Percentiles rank a stretch among this genome's conserved stretches.
Conservation (phyloP, 2,797 vertebrate species). For the Lophotriccus pileatus region DNA sequence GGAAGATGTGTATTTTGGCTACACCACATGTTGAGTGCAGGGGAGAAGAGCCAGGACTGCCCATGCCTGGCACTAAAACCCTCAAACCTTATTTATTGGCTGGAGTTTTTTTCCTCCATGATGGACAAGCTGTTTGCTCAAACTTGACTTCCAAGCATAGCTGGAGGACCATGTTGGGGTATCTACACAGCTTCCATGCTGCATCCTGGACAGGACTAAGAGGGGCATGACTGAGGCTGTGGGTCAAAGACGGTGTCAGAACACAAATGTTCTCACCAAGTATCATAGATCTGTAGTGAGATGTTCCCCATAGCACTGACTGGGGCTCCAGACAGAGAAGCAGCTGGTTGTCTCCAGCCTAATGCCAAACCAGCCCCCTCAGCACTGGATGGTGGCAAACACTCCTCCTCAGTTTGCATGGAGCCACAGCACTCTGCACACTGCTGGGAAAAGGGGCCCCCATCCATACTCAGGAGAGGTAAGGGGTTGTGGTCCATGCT, state of each 20-base stretch:
- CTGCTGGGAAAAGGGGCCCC: neutral
- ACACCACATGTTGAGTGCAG: accelerated
- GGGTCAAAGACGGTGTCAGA: neutral
- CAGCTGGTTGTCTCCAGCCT: neutral
- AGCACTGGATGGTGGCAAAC: neutral
- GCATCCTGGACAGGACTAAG: neutral
- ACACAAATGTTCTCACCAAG: neutral
- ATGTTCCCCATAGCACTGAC: neutral
- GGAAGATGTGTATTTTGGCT: neutral
- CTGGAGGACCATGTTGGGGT: neutral
- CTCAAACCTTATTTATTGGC: neutral
- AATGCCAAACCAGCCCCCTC: neutral
- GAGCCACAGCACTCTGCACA: neutral
- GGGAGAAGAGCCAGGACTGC: neutral
- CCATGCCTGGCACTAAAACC: neutral
- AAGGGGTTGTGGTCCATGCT: neutral
- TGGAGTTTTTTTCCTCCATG: neutral
- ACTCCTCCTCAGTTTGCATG: neutral
- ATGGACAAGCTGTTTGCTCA: neutral
- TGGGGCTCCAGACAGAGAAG: neutral
- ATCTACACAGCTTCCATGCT: neutral
- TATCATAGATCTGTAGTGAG: accelerated
- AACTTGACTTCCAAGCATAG: neutral
- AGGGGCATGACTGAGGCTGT: neutral
- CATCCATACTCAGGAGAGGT: neutral